phyloP scores from a whole-genome alignment of 2,888 invertebrate genomes.

The Steinernema carpocapsae region DNA sequence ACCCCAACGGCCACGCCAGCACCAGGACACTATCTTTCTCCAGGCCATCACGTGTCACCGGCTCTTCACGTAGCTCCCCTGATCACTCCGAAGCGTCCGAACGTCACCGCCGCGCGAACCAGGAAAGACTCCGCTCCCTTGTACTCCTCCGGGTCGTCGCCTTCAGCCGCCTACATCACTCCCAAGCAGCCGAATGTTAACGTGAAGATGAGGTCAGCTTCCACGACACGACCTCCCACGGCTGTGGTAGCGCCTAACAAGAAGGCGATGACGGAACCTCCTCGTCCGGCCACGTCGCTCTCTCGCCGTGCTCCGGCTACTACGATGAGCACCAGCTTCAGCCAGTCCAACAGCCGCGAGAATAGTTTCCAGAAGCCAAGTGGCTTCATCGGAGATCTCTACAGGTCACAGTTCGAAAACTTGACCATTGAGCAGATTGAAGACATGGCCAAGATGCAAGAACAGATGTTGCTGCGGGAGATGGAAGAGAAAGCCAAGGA shows the following conservation, averaged over 20 bases:
- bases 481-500: neutral
- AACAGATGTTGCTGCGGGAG: conserved; percentile 4
- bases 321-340: conserved; percentile 28
- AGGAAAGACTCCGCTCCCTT: neutral
- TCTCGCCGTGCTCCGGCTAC: neutral
- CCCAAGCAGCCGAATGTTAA: conserved; percentile 5
- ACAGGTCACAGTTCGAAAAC: conserved; percentile 18
- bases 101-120: neutral
- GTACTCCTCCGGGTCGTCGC: neutral
- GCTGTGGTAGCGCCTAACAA: conserved; percentile 8
- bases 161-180: neutral
- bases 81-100: neutral
- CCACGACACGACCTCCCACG: neutral
- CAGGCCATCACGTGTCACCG: too few species aligned
- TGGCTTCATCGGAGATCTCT: conserved; percentile 14
- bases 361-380: neutral
- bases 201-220: conserved; percentile 11
- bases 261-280: conserved; percentile 28
- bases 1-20: neutral
- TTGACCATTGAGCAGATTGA: conserved; percentile 12
- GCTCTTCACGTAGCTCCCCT: neutral
- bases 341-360: conserved; percentile 28
- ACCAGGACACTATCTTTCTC: neutral
- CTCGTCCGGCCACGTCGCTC: conserved; percentile 14
- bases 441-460: conserved; percentile 14